Evolutionary conservation across 1,140 invertebrate genomes (phyloP).

Genomic region (Musca vetustissima): DNA sequence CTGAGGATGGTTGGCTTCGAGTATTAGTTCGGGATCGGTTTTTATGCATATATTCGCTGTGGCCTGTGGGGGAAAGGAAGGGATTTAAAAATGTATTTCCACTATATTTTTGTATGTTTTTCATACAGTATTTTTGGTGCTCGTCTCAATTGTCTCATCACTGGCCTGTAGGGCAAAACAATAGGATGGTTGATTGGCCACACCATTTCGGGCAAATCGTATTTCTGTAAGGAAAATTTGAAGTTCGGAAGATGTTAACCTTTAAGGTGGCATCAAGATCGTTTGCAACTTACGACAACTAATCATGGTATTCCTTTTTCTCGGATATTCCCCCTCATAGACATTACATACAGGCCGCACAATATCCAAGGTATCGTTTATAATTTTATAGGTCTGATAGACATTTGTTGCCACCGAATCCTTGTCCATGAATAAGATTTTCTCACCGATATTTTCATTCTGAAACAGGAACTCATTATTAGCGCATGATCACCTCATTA

Average conservation of each 20-base stretch:
- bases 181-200: slow-evolving; percentile 40
- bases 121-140: slow-evolving; percentile 15
- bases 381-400: slow-evolving; percentile 42
- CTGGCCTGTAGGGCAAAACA: slow-evolving; percentile 43
- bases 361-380: slow-evolving; percentile 40
- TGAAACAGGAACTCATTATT: no score
- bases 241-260: no score
- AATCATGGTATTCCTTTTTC: slow-evolving; percentile 44
- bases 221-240: slow-evolving; percentile 36
- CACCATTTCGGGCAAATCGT: slow-evolving; percentile 39
- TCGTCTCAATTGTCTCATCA: slow-evolving; percentile 37
- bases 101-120: background rate
- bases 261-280: background rate
- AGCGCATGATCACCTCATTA: no score
- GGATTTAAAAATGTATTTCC: background rate
- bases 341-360: slow-evolving; percentile 43
- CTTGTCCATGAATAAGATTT: slow-evolving; percentile 51
- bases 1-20: slow-evolving; percentile 37
- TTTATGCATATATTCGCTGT: slow-evolving; percentile 43
- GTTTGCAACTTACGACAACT: slow-evolving; percentile 47
- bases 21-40: slow-evolving; percentile 38
- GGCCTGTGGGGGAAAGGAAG: slow-evolving; percentile 21
- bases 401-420: slow-evolving; percentile 46
- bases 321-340: slow-evolving; percentile 52
- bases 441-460: slow-evolving; percentile 43